Evolutionary conservation across 2,888 invertebrate genomes (phyloP).

Genomic region (Rhabditoides inermis): DNA sequence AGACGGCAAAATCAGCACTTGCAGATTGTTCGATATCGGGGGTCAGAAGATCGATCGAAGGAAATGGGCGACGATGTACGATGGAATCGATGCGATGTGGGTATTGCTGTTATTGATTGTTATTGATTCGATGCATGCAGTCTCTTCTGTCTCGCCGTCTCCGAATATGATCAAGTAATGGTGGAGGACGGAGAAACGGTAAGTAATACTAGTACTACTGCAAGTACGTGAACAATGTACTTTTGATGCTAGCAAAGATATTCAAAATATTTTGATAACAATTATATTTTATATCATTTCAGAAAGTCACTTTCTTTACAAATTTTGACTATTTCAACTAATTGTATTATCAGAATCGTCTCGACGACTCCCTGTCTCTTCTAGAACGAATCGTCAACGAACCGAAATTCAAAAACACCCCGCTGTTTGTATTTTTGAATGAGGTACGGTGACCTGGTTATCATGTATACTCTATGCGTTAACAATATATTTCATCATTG

Average conservation of each 20-base stretch:
- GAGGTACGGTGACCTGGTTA: too few species aligned
- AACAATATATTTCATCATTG: too few species aligned
- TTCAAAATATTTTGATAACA: neutral
- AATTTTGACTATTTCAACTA: neutral
- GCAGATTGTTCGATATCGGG: slow-evolving; percentile 33
- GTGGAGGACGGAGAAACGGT: slow-evolving; percentile 25
- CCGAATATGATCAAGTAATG: slow-evolving; percentile 42
- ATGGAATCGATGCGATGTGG: slow-evolving; percentile 43
- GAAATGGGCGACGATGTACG: slow-evolving; percentile 40
- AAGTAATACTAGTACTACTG: neutral
- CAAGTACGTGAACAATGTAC: neutral
- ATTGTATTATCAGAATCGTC: slow-evolving; percentile 23
- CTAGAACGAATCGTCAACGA: slow-evolving; percentile 27
- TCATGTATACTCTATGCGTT: too few species aligned
- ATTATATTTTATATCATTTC: neutral
- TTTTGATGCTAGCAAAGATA: neutral
- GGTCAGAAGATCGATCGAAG: slow-evolving; percentile 32
- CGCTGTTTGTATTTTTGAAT: slow-evolving; percentile 38
- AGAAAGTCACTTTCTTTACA: too few species aligned
- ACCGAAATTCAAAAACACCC: slow-evolving; percentile 27
- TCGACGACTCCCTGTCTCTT: slow-evolving; percentile 28
- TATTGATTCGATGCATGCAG: too few species aligned
- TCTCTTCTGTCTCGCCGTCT: slow-evolving; percentile 42
- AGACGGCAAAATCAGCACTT: neutral
- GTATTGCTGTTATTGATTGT: too few species aligned